Evolutionary conservation across 2,113 vertebrate genomes (phyloP).

Genomic region (Lathamus discolor): DNA sequence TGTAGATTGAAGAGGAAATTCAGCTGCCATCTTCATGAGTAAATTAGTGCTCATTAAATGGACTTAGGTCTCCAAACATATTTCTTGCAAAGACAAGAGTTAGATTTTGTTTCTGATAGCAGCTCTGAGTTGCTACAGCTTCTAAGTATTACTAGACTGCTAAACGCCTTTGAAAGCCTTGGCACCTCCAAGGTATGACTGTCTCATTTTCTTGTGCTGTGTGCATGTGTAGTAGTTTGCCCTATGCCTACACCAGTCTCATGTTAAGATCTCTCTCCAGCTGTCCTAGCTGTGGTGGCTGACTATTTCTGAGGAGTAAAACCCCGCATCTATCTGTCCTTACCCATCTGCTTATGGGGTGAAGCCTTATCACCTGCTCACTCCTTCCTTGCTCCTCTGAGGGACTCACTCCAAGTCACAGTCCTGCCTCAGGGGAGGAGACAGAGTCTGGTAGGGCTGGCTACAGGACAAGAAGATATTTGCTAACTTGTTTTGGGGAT

Average conservation of each 20-base stretch:
- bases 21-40: not conserved
- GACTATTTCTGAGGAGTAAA: not conserved
- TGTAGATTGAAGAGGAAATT: constrained; percentile 12
- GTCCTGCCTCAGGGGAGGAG: not conserved
- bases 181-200: fast-evolving
- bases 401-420: not conserved
- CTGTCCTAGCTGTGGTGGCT: not conserved
- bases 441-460: not conserved
- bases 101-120: not conserved
- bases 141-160: not conserved
- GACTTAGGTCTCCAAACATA: not conserved
- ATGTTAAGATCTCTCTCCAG: not conserved
- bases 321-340: not conserved
- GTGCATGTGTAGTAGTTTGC: fast-evolving
- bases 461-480: not conserved
- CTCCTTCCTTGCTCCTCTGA: not conserved
- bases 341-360: not conserved
- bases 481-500: not conserved
- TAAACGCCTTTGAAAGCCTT: not conserved
- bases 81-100: not conserved
- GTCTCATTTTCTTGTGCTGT: not conserved
- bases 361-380: fast-evolving
- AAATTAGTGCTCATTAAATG: constrained; percentile 10
- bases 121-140: not conserved
- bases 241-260: not conserved